These are phyloP conservation scores for Oedothorax gibbosus DNA, from an alignment of 1,140 invertebrate species.

Conservation along the genomic window DNA sequence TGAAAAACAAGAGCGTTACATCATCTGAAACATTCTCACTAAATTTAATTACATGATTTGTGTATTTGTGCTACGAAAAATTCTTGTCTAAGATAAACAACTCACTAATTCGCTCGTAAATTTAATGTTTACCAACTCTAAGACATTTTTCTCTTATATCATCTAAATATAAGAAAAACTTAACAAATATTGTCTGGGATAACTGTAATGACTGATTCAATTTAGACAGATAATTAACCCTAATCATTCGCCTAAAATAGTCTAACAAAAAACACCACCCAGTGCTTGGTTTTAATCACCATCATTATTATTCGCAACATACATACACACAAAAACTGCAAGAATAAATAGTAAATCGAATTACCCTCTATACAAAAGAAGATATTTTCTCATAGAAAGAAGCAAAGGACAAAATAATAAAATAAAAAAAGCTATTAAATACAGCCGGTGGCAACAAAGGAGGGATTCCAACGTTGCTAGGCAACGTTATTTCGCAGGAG, in stretches of 20 bases:
- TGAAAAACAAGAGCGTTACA: too few relatives aligned
- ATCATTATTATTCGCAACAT: too few relatives aligned
- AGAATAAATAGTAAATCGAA: neutral
- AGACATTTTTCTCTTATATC: neutral
- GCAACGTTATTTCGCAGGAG: conserved; percentile 22
- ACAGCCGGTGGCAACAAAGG: conserved; percentile 48
- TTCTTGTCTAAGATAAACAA: too few relatives aligned
- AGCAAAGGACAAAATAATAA: conserved; percentile 20
- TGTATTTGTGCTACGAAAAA: neutral
- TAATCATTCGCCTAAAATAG: too few relatives aligned
- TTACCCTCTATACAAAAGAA: neutral
- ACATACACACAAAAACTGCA: neutral
- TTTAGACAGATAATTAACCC: neutral
- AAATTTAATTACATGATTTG: neutral
- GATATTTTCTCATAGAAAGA: neutral
- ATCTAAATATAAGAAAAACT: neutral
- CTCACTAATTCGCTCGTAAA: neutral
- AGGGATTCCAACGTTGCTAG: conserved; percentile 39
- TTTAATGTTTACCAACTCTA: too few relatives aligned
- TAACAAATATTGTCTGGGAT: neutral
- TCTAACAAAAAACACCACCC: too few relatives aligned
- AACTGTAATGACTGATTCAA: neutral
- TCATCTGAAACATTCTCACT: too few relatives aligned
- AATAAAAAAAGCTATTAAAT: conserved; percentile 42
- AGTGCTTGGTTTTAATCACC: too few relatives aligned